Conservation (phyloP, 2,113 vertebrate genomes). For the Ctenodactylus gundi region DNA sequence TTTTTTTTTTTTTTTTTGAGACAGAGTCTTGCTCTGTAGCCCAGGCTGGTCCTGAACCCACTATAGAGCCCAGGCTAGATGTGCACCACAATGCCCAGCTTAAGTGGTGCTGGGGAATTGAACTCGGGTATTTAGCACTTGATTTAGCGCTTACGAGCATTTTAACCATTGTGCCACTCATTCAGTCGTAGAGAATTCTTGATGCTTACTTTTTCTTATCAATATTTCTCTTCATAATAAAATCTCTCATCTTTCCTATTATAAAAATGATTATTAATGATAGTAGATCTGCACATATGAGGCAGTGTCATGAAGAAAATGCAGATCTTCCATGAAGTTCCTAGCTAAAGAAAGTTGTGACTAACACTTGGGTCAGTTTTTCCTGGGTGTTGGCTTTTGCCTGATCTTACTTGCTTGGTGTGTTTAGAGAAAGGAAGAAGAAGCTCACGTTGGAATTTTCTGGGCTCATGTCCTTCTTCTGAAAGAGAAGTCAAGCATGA, state of each 20-base stretch:
- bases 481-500: neutral
- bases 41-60: no score
- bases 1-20: no score
- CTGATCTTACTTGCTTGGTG: slow-evolving; percentile 6
- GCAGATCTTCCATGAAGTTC: neutral
- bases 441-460: neutral
- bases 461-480: neutral
- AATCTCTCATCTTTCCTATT: neutral
- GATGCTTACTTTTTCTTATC: neutral
- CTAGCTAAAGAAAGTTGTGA: neutral
- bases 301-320: slow-evolving; percentile 6
- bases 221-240: slow-evolving; percentile 12
- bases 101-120: no score
- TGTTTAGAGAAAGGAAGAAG: neutral
- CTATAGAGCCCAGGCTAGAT: no score
- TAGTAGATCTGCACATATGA: neutral
- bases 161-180: no score
- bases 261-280: neutral
- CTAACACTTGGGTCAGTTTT: slow-evolving; percentile 5
- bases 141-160: no score
- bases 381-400: neutral
- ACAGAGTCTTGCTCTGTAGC: no score
- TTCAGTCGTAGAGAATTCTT: no score
- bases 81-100: no score
- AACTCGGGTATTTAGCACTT: no score